Conservation (phyloP, 2,797 vertebrate species). For the Gallinago solitaria region DNA sequence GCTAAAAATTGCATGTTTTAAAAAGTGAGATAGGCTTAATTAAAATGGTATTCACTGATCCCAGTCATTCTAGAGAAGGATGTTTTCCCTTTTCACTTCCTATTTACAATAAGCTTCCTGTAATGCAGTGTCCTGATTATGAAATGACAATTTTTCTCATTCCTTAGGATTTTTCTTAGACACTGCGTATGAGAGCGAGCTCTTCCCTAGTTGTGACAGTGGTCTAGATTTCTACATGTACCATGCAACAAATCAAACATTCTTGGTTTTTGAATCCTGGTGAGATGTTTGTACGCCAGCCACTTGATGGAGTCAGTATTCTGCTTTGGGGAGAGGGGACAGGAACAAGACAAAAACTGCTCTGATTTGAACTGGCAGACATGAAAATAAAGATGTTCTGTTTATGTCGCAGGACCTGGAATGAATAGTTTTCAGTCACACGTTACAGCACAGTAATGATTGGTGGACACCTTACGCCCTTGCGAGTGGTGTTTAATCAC, state of each 20-base stretch:
- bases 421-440: background rate
- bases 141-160: background rate
- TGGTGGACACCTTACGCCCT: background rate
- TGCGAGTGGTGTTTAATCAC: background rate
- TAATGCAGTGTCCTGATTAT: background rate
- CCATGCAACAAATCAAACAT: accelerated
- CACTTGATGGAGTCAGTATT: background rate
- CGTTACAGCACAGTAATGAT: background rate
- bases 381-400: background rate
- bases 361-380: background rate
- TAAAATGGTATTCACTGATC: background rate
- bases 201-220: background rate
- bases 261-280: background rate
- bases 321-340: background rate
- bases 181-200: background rate
- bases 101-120: background rate
- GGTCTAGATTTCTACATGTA: background rate
- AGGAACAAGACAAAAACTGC: background rate
- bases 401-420: background rate
- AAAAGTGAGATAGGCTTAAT: background rate
- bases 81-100: background rate
- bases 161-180: background rate
- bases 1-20: background rate
- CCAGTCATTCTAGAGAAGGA: background rate
- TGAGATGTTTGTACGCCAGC: background rate